Base-by-base conservation (phyloP, 2,888 invertebrate species). In the Nebria brevicollis region DNA sequence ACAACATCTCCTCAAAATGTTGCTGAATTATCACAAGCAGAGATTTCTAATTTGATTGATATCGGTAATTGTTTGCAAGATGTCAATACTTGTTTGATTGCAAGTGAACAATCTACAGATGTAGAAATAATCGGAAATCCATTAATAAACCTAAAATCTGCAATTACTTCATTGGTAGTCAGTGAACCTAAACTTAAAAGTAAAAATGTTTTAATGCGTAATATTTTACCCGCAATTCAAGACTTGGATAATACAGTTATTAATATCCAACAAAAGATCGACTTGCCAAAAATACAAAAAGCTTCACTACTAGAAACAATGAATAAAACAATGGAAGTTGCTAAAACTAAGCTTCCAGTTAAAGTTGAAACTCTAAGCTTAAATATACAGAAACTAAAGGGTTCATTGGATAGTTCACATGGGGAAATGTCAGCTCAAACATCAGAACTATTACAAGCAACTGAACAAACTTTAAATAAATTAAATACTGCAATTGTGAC, bases 211-310 rank as follows among this genome's bases (percentile, higher is more conserved):
- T 64, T 80, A 54, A 79, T 79, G 2, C 26, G 75, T 26, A 79
- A 66, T 25, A 75, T 79, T 41, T 11, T 79, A 25, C 80, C 80
- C 11, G 72, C 75, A 25, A 70, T 80, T 13, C 68, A 80, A 75
- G 72, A 80, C 25, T 72, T 80, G 54, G 80, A 80, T 42, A 75
- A 70, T 10, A 80, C 75, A 34, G 72, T 80, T 20, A 75, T 75
- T 7, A 75, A 80, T 70, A 80, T 80, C 6, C 80, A 80, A 72
- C 80, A 75, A 20, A 68, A 75, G 68, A 80, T 80, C 15, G 80
- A 75, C 10, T 65, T 80, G 20, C 80, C 80, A 41, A 75, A 75
- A 64, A 75, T 80, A 72, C 75, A 80, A 64, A 80, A 80, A 65
- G 80, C 75, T 6, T 68, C 80, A 0, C 26, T 80, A 13, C 8